A percentile compares a stretch with the other conserved stretches of the same genome.
Evolutionary conservation across 2,797 vertebrate genomes (phyloP).

Genomic region (Strix occidentalis): DNA sequence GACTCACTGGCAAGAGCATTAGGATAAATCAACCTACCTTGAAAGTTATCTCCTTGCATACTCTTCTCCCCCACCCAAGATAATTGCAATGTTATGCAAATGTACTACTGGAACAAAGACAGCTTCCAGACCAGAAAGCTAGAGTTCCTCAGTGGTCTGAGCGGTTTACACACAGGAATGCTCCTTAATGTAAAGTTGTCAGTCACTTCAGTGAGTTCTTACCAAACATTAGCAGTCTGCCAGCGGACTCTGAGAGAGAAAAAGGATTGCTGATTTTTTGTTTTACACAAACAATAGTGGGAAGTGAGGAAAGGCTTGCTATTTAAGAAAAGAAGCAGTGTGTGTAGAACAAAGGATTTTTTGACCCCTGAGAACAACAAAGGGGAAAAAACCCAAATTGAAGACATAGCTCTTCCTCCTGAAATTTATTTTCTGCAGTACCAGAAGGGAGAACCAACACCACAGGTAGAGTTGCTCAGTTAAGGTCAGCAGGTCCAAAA

Average conservation of each 20-base stretch:
- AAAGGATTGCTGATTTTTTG: neutral
- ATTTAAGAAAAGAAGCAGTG: neutral
- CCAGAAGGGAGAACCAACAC: neutral
- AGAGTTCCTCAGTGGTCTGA: neutral
- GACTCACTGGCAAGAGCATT: conserved; percentile 42
- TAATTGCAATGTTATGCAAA: neutral
- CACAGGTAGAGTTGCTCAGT: rapidly evolving
- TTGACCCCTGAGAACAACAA: neutral
- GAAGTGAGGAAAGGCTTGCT: neutral
- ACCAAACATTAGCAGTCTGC: neutral
- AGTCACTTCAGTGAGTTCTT: neutral
- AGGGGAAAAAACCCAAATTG: neutral
- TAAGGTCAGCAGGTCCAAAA: neutral
- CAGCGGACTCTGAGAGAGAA: neutral
- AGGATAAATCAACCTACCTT: conserved; percentile 5
- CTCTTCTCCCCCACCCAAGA: conserved; percentile 1
- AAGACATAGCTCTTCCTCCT: neutral
- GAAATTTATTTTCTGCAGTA: neutral
- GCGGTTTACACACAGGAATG: neutral
- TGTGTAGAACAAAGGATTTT: neutral
- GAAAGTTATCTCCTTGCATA: neutral
- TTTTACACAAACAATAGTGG: neutral
- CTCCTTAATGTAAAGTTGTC: neutral
- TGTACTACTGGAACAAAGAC: neutral
- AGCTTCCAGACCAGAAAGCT: neutral